Conservation (phyloP, 2,113 vertebrate species). For the Amazona vittata region DNA sequence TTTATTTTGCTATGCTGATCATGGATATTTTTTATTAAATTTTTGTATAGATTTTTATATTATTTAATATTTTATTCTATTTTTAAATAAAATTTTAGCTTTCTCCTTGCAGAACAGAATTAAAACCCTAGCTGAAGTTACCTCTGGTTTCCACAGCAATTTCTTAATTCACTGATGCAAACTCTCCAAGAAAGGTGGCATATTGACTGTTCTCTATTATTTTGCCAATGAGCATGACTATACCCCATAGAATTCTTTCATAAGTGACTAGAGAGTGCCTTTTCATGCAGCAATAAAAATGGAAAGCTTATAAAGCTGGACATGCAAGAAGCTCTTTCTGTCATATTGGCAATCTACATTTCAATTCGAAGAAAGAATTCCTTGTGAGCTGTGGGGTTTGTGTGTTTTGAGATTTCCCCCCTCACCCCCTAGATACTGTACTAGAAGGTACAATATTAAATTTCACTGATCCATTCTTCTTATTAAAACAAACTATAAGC, state of each 20-base stretch:
- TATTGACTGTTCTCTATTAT: background rate
- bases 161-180: background rate
- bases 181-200: background rate
- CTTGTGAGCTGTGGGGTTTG: background rate
- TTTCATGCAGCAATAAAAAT: background rate
- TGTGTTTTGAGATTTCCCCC: background rate
- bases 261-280: background rate
- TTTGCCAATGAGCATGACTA: background rate
- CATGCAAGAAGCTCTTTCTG: background rate
- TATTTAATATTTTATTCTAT: background rate
- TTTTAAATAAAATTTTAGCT: background rate
- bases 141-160: background rate
- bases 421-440: background rate
- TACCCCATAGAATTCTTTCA: background rate
- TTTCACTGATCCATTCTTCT: conserved; percentile 81
- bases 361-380: conserved; percentile 52
- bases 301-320: background rate
- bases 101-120: background rate
- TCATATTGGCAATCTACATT: conserved; percentile 52
- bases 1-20: background rate
- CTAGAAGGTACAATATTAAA: conserved; percentile 63
- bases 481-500: conserved; percentile 80
- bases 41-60: background rate
- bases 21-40: background rate
- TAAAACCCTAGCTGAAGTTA: background rate